phyloP scores from a whole-genome alignment of 2,888 invertebrate genomes.

The Andrena marginata region DNA sequence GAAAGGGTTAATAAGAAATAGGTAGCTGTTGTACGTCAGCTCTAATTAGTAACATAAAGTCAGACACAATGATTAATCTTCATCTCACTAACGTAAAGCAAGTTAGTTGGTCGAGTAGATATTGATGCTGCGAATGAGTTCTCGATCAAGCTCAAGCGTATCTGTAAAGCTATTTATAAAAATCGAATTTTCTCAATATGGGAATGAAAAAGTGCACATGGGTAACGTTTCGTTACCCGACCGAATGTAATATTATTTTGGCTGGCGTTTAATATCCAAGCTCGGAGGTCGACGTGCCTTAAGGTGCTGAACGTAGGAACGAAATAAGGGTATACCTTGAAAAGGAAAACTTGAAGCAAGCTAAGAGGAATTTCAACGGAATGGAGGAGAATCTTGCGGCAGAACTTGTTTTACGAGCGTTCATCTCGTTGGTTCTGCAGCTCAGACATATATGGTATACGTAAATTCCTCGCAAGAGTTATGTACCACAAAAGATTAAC shows the following conservation, averaged over 20 bases:
- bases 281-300: slow-evolving; percentile 20
- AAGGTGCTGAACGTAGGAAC: slow-evolving; percentile 13
- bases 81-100: too few relatives aligned
- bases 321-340: slow-evolving; percentile 14
- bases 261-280: slow-evolving; percentile 48
- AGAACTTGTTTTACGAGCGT: slow-evolving; percentile 40
- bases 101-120: too few relatives aligned
- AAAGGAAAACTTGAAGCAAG: slow-evolving; percentile 14
- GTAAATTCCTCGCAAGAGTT: slow-evolving; percentile 36
- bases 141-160: too few relatives aligned
- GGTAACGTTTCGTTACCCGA: neutral
- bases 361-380: slow-evolving; percentile 39
- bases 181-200: too few relatives aligned
- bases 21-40: too few relatives aligned
- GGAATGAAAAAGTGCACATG: too few relatives aligned
- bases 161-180: too few relatives aligned
- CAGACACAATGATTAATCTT: too few relatives aligned
- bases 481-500: slow-evolving; percentile 18
- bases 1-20: too few relatives aligned
- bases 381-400: slow-evolving; percentile 22
- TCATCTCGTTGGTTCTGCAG: slow-evolving; percentile 25
- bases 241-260: slow-evolving; percentile 37
- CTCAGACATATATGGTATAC: neutral
- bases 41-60: too few relatives aligned
- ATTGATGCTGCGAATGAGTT: too few relatives aligned